Evolutionary conservation across 2,888 invertebrate species (phyloP), one percentile per base, ranked within the genome.

Genomic region (Yponomeuta evonymella): DNA sequence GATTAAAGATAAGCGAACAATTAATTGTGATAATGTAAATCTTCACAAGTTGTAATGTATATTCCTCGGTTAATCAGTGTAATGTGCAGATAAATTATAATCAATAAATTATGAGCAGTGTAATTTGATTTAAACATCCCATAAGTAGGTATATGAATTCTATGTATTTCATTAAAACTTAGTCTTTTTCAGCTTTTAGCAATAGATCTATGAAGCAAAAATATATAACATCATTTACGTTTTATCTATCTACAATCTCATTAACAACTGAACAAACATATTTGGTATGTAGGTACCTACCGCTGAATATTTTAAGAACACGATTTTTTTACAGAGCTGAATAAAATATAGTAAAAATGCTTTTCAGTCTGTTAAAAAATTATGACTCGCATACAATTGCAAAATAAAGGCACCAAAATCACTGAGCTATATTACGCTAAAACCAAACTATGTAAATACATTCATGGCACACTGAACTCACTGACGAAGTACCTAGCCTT

Each of bases 391-490:
- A 58, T 58, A 58, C 51, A 58, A 58, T 58, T 6, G 51, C 51
- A 58, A 58, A 58, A 58, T 15, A 58, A 58, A 58, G 51, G 51
- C 51, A 58, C 51, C 51, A 12, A 58, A 58, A 58, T 58, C 51
- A 58, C 51, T 58, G 51, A 58, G 51, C 4, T 58, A 58, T 15
- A 10, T 58, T 58, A 58, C 9, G 1, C 62, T 30, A 48, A 69
- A 71, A 71, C 75, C 23, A 48, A n/a, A 69, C 43, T 51, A 23
- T 23, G 23, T 23, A 69, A 43, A 69, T 69, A 69, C 58, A 69
- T 48, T 30, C 73, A 89, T 90, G 90, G 89, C 90, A 90, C 90
- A 79, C 81, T 75, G 88, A 89, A 90, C 86, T 90, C 89, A 89
- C 89, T 82, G 79, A 71, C 75, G 8, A 43, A 43, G 43, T 43